Evolutionary conservation across 2,797 vertebrate species (phyloP).

Genomic region (Danio kyathit): DNA sequence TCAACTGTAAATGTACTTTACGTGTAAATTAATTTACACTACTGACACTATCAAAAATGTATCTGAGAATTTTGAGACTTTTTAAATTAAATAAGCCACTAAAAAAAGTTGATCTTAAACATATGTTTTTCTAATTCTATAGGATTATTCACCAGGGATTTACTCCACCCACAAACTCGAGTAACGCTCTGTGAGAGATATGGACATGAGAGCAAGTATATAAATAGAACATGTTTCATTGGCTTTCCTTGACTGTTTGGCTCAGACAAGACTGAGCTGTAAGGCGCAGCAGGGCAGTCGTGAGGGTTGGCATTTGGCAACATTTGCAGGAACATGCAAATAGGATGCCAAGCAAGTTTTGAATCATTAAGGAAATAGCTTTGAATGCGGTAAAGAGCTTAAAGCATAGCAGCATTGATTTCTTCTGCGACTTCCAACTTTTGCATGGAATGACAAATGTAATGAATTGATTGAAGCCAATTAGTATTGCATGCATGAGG

Average conservation of each 20-base stretch:
- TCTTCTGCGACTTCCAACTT: conserved; percentile 5
- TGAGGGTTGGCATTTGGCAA: conserved; percentile 21
- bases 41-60: neutral
- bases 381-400: conserved; percentile 24
- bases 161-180: conserved; percentile 2
- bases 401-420: neutral
- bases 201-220: conserved; percentile 14
- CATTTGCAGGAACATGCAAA: conserved; percentile 21
- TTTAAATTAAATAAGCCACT: too few species aligned
- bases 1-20: neutral
- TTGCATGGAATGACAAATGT: conserved; percentile 22
- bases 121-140: neutral
- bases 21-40: neutral
- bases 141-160: neutral
- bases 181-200: neutral
- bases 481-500: conserved; percentile 8
- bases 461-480: neutral
- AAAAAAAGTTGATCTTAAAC: neutral
- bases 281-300: neutral
- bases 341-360: conserved; percentile 24
- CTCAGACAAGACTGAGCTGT: conserved; percentile 19
- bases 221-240: conserved; percentile 15
- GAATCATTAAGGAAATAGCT: conserved; percentile 20
- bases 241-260: conserved; percentile 9
- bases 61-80: neutral